Percentiles rank a stretch among this genome's conserved stretches.
These are phyloP conservation scores for Harmothoe impar DNA, from an alignment of 2,888 invertebrate species.

Conservation along the genomic window DNA sequence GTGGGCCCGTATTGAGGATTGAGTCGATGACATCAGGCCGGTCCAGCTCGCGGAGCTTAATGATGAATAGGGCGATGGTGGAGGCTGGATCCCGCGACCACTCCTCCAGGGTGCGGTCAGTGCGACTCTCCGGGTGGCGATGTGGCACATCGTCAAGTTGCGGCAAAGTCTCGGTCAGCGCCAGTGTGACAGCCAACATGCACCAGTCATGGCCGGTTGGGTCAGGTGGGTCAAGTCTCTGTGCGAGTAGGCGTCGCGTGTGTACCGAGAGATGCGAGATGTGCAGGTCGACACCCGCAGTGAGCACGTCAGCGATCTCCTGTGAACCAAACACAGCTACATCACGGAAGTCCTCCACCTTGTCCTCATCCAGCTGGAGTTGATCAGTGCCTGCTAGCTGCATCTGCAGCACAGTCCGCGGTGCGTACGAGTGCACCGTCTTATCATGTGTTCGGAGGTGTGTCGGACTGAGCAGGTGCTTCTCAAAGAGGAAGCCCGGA, in stretches of 20 bases:
- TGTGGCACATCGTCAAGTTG: conserved; percentile 83
- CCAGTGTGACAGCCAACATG: conserved; percentile 85
- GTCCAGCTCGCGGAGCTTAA: conserved; percentile 86
- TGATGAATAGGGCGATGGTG: conserved; percentile 85
- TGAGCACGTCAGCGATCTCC: conserved; percentile 84
- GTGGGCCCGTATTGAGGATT: conserved; percentile 86
- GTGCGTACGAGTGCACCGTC: conserved; percentile 77
- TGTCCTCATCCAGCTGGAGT: conserved; percentile 84
- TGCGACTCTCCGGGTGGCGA: conserved; percentile 80
- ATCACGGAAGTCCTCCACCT: conserved; percentile 86
- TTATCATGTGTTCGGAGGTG: conserved; percentile 68
- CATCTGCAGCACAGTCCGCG: conserved; percentile 83
- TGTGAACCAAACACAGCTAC: conserved; percentile 84
- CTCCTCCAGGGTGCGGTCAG: conserved; percentile 84
- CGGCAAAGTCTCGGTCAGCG: conserved; percentile 85
- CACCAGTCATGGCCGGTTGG: conserved; percentile 86
- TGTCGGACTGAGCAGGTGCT: conserved; percentile 86
- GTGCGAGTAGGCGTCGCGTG: conserved; percentile 85
- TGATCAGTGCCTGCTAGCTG: conserved; percentile 81
- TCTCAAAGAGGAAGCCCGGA: conserved; percentile 88
- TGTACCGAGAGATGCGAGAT: conserved; percentile 87
- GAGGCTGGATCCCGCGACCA: conserved; percentile 84
- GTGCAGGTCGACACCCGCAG: conserved; percentile 86
- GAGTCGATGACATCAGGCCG: conserved; percentile 87
- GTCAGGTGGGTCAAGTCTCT: conserved; percentile 85